Percentiles rank a stretch among this genome's conserved stretches.
Evolutionary conservation across 2,888 invertebrate genomes (phyloP).

Genomic region (Cremastobaeus sp.): DNA sequence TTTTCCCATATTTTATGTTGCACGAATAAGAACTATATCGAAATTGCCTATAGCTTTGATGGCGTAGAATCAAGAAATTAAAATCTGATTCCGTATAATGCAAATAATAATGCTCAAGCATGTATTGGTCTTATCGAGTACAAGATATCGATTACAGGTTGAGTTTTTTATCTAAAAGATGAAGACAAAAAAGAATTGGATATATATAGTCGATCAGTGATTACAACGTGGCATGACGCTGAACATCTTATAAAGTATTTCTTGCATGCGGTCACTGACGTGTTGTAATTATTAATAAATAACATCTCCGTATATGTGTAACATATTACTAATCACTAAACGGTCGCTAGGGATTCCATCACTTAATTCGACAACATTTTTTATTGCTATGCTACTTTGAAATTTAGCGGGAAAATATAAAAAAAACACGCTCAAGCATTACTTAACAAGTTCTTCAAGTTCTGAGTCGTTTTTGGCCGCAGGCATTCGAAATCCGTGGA

Average conservation of each 20-base stretch:
- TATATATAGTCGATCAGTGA: slow-evolving; percentile 55
- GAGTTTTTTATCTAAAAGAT: slow-evolving; percentile 32
- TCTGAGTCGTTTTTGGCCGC: slow-evolving; percentile 37
- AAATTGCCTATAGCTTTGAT: too few relatives aligned
- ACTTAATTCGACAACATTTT: too few relatives aligned
- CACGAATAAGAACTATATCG: too few relatives aligned
- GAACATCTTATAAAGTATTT: slow-evolving; percentile 50
- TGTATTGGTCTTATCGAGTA: slow-evolving; percentile 31
- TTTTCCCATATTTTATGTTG: too few relatives aligned
- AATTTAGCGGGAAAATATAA: not conserved
- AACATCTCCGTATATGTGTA: slow-evolving; percentile 43
- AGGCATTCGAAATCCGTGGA: slow-evolving; percentile 38
- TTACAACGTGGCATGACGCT: slow-evolving; percentile 62
- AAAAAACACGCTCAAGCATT: not conserved
- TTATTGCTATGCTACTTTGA: too few relatives aligned
- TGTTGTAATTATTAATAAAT: slow-evolving; percentile 58
- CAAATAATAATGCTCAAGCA: slow-evolving; percentile 14
- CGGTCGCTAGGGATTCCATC: too few relatives aligned
- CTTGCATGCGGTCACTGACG: slow-evolving; percentile 57
- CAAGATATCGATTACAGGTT: slow-evolving; percentile 53
- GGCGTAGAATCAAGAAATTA: not conserved
- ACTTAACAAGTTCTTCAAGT: slow-evolving; percentile 39
- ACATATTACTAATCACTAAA: too few relatives aligned
- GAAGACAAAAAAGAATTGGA: slow-evolving; percentile 53
- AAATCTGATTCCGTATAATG: slow-evolving; percentile 4